phyloP scores from a whole-genome alignment of 2,888 invertebrate genomes.

The Netelia virgata region DNA sequence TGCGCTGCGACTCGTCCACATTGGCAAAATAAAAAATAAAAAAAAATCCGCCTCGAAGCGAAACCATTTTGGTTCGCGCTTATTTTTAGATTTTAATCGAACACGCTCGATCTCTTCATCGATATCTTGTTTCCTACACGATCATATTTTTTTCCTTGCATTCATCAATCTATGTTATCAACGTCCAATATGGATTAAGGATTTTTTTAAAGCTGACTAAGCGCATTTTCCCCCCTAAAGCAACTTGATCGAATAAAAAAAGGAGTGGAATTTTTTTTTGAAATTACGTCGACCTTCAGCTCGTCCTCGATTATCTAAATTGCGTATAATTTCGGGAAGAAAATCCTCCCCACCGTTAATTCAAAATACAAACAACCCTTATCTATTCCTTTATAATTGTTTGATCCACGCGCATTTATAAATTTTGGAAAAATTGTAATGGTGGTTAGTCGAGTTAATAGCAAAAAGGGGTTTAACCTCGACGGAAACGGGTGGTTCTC shows the following conservation, averaged over 20 bases:
- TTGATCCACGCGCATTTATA: neutral
- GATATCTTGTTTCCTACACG: too few relatives aligned
- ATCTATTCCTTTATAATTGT: neutral
- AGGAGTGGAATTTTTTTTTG: too few relatives aligned
- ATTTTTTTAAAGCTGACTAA: neutral
- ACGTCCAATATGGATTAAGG: neutral
- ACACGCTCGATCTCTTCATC: too few relatives aligned
- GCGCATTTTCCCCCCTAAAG: neutral
- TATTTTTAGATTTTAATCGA: constrained; percentile 6
- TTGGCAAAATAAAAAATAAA: constrained; percentile 30
- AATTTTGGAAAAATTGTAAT: neutral
- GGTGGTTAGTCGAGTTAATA: neutral
- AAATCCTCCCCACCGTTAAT: neutral
- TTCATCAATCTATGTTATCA: too few relatives aligned
- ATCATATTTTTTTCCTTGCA: too few relatives aligned
- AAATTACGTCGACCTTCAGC: too few relatives aligned
- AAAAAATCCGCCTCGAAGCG: constrained; percentile 24
- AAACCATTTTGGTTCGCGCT: constrained; percentile 11
- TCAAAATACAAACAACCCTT: neutral
- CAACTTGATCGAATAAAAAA: neutral
- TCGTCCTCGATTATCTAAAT: too few relatives aligned
- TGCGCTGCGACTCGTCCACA: constrained; percentile 30
- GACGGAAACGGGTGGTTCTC: constrained; percentile 5
- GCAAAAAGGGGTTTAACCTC: neutral
- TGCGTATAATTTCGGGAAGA: neutral